Evolutionary conservation across 2,797 vertebrate genomes (phyloP), one percentile per base, ranked within the genome.

Genomic region (Vultur gryphus): DNA sequence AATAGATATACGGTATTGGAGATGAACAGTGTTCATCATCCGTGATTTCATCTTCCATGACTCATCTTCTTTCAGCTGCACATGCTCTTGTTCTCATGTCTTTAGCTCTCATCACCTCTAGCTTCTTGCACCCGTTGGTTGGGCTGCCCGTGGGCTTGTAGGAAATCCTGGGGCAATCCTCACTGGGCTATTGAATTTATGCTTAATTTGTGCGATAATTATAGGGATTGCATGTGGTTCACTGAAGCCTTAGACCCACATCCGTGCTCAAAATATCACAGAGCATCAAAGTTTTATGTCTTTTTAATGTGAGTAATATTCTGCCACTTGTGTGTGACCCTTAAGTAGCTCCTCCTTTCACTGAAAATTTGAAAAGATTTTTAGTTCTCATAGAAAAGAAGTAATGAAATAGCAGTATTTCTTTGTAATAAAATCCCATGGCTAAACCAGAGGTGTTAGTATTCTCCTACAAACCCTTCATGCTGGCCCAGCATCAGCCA

Each of bases 1-100:
- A 37, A 10, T 0, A 54, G 28, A 66, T 5, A 15, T 0, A 16
- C 15, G 31, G 20, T 18, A 8, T 1, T 20, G 41, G 21, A 52
- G 51, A 21, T 12, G 24, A 70, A 39, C 33, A 31, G 15, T 4
- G 29, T 35, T 48, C 55, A 24, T 33, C 31, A 41, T 13, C 62
- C 33, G 35, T 2, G 31, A 48, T 55, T 55, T 41, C 23, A 35
- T 1, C 31, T 49, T 54, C 70, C 61, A 17, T 8, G 35, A 43
- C 43, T 35, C 24, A 7, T 8, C 69, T 58, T 25, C 62, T 43
- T 39, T 25, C 46, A 66, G 37, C 33, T n/a, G 37, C 46, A 37
- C 23, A 6, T 6, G 10, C 33, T 33, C 44, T 58, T 59, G 35
- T 39, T 24, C 43, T 64, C 8, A 7, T 3, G 20, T 17, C 43